Base-by-base conservation (phyloP, 2,888 invertebrate genomes). In the Drosophila borealis region DNA sequence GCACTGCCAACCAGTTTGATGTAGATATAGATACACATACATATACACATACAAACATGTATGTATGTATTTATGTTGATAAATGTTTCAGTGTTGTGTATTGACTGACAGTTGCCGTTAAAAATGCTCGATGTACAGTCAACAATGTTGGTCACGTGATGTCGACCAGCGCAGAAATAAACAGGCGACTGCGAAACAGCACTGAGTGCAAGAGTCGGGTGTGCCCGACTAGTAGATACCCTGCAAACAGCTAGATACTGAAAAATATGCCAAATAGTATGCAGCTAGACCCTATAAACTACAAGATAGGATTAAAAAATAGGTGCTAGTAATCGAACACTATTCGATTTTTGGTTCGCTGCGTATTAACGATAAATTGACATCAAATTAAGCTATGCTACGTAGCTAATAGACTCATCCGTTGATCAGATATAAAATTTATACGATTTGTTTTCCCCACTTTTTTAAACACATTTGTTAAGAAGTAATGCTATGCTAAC, bases 31-130 rank as follows among this genome's bases (percentile, higher is more conserved):
- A 21, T 21, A 21, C 9, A 19, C 10, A 9, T 3, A 39, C 11
- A 37, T 6, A 3, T 3, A 17, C 14, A 13, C n/a, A 36, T 21
- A 49, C 9, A 19, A 6, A 34, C n/a, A 5, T 21, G 8, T 10
- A n/a, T 2, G 9, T 4, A 25, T 10, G 17, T 29, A 8, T 17
- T 4, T 42, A 25, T 55, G 34, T 45, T 36, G 44, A 36, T 44
- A 14, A 45, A 19, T 36, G 19, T 41, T 19, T 50, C 46, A 42
- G 45, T 29, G 37, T 57, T 62, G 65, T 62, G 65, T 59, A 74
- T 56, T 19, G 70, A 44, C 17, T 56, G 73, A 62, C 64, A 72
- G 74, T 78, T 83, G 73, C 83, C 83, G 81, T 82, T 82, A 82
- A 72, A 44, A 48, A 34, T 25, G 41, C 36, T 19, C 42, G 33